A percentile compares a stretch with the other conserved stretches of the same genome.
These are phyloP conservation scores for Clarias gariepinus DNA, from an alignment of 2,113 vertebrate genomes.

Conservation along the genomic window DNA sequence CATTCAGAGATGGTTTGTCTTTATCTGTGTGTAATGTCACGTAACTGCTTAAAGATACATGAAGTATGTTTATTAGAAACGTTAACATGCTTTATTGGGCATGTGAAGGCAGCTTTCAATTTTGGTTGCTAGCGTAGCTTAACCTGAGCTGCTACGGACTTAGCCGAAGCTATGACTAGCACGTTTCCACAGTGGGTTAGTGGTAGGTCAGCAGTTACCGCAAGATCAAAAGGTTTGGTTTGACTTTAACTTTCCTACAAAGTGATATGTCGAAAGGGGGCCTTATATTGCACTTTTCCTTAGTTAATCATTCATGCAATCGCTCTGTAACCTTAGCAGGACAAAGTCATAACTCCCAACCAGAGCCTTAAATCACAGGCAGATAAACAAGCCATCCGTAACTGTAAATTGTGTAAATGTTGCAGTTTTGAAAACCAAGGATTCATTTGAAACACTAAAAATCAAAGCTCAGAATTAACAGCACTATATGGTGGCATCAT, in stretches of 20 bases:
- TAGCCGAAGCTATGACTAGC: background rate
- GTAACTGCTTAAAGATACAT: constrained; percentile 43
- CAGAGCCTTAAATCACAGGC: background rate
- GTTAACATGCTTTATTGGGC: background rate
- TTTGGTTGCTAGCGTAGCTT: background rate
- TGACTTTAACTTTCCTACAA: background rate
- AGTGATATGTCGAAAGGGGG: background rate
- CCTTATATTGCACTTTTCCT: background rate
- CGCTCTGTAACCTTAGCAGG: background rate
- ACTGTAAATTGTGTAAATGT: background rate
- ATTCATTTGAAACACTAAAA: background rate
- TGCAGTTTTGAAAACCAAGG: background rate
- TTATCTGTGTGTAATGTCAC: constrained; percentile 26
- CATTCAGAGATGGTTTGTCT: constrained; percentile 32
- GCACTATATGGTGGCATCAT: too few species aligned
- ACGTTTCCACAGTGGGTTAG: background rate
- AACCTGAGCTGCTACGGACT: background rate
- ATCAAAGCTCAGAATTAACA: background rate
- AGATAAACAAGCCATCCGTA: background rate
- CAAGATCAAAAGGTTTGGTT: background rate
- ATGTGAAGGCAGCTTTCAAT: background rate
- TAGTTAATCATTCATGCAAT: background rate
- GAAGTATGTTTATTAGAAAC: background rate
- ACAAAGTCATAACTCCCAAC: background rate
- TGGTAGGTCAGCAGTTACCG: background rate